A percentile compares a stretch with the other conserved stretches of the same genome.
Conservation (phyloP, 2,888 invertebrate genomes). For the Drosophila cracens region DNA sequence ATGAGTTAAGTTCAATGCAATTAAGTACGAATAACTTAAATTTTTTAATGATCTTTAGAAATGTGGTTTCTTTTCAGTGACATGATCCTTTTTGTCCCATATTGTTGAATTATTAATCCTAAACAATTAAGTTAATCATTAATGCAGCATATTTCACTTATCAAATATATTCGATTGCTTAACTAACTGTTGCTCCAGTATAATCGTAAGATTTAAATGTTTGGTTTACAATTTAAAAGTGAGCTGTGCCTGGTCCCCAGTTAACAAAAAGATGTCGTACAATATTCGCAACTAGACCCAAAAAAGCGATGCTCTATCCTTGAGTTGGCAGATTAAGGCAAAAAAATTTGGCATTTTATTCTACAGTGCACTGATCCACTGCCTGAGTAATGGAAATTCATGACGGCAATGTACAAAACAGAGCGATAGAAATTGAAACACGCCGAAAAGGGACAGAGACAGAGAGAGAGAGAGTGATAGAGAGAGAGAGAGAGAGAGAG, state of each 20-base stretch:
- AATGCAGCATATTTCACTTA: neutral
- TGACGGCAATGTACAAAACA: slow-evolving; percentile 38
- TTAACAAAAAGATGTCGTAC: neutral
- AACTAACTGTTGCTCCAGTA: neutral
- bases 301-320: neutral
- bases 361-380: slow-evolving; percentile 14
- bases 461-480: too few relatives aligned
- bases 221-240: neutral
- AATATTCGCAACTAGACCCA: neutral
- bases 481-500: neutral
- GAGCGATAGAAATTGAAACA: slow-evolving; percentile 7
- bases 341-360: neutral
- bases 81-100: too few relatives aligned
- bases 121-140: neutral
- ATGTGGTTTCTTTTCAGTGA: too few relatives aligned
- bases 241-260: neutral
- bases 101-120: neutral
- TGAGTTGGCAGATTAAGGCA: neutral
- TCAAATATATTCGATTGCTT: neutral
- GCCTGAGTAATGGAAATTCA: slow-evolving; percentile 74
- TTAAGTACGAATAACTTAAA: too few relatives aligned
- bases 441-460: neutral
- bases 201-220: neutral
- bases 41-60: too few relatives aligned
- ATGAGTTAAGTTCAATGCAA: neutral